Conservation (phyloP, 1,140 invertebrate genomes). For the Palaemon carinicauda region DNA sequence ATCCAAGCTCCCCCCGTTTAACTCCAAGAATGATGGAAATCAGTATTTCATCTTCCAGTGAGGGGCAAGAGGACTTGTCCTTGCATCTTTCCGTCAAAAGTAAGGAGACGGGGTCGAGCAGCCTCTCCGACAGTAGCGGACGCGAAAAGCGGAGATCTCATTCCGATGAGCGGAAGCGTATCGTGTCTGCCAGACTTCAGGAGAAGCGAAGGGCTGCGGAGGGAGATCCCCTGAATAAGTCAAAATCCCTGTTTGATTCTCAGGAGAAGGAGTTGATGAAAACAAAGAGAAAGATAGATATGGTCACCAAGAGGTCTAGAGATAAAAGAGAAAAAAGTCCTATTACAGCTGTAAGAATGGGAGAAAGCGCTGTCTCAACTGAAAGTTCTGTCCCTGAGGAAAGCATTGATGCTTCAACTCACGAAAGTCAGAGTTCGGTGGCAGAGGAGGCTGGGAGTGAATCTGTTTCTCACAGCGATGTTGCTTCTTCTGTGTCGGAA, state of each 20-base stretch:
- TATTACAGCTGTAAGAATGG: not conserved
- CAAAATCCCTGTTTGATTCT: constrained; percentile 15
- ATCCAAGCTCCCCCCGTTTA: constrained; percentile 25
- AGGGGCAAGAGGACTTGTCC: constrained; percentile 42
- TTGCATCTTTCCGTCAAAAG: not conserved
- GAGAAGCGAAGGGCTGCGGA: constrained; percentile 39
- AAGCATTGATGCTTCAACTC: constrained; percentile 14
- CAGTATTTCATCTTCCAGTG: constrained; percentile 41
- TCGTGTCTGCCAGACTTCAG: constrained; percentile 18
- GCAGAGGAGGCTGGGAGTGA: constrained; percentile 35
- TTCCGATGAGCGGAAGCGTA: constrained; percentile 35
- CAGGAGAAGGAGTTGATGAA: constrained; percentile 28
- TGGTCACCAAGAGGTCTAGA: constrained; percentile 8
- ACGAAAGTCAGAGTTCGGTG: constrained; percentile 42
- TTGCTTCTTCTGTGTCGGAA: constrained; percentile 41
- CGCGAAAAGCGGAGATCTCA: constrained; percentile 42
- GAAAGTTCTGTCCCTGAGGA: constrained; percentile 34
- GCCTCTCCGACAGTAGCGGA: constrained; percentile 39
- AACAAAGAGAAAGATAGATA: constrained; percentile 38
- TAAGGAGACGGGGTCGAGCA: constrained; percentile 33
- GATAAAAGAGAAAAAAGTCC: constrained; percentile 44
- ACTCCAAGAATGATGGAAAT: constrained; percentile 39
- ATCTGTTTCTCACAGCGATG: constrained; percentile 31
- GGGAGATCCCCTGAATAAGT: constrained; percentile 14
- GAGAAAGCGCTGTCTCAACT: not conserved